phyloP scores from a whole-genome alignment of 2,797 vertebrate genomes.

The Epinephelus coioides region DNA sequence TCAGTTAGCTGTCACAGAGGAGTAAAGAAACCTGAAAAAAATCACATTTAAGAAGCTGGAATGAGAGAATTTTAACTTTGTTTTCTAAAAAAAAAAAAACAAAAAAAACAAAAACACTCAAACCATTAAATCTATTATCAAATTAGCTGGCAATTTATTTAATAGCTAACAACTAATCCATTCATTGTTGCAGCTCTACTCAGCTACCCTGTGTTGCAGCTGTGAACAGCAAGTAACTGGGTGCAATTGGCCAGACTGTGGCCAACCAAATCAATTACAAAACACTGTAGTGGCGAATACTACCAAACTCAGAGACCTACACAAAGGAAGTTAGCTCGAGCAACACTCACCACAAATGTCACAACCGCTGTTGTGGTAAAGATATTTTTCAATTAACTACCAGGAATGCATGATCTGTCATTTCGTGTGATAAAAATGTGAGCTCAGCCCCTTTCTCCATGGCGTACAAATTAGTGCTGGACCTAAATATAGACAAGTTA shows the following conservation, averaged over 20 bases:
- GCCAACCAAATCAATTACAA: neutral
- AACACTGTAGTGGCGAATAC: neutral
- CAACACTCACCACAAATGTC: conserved; percentile 43
- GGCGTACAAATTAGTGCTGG: neutral
- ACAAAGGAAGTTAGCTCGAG: conserved; percentile 36
- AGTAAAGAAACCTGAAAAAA: too few species aligned
- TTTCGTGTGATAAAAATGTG: neutral
- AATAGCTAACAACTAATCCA: too few species aligned
- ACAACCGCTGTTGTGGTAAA: neutral
- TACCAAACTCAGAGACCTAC: neutral
- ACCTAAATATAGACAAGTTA: neutral
- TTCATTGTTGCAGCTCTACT: too few species aligned
- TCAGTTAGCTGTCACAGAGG: too few species aligned
- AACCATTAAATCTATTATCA: too few species aligned
- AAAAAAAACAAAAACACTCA: too few species aligned
- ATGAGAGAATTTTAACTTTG: too few species aligned
- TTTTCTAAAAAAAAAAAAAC: too few species aligned
- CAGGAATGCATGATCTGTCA: neutral
- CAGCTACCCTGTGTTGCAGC: too few species aligned
- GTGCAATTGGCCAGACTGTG: conserved; percentile 6
- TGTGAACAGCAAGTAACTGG: too few species aligned
- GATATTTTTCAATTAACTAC: neutral
- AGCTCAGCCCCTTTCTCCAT: neutral
- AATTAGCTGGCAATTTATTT: too few species aligned
- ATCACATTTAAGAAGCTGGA: too few species aligned